A percentile compares a stretch with the other conserved stretches of the same genome.
phyloP scores from a whole-genome alignment of 1,140 invertebrate genomes.

The Hirudo medicinalis region DNA sequence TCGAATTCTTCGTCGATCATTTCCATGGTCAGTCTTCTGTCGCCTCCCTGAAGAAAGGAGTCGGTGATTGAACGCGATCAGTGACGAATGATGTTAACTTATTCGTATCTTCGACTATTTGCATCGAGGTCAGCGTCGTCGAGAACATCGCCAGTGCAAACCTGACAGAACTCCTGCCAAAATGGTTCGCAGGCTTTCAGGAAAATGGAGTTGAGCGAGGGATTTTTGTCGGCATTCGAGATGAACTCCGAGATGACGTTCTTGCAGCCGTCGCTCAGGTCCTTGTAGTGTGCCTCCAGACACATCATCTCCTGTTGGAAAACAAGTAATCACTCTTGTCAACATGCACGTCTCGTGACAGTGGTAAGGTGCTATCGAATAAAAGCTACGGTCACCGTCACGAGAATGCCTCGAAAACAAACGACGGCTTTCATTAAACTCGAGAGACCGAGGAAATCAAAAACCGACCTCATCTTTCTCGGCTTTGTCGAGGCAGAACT shows the following conservation, averaged over 20 bases:
- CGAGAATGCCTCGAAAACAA: too few species aligned
- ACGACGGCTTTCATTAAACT: too few species aligned
- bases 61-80: not conserved
- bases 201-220: conserved; percentile 70
- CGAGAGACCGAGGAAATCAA: too few species aligned
- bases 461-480: conserved; percentile 56
- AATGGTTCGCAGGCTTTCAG: conserved; percentile 64
- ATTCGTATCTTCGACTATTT: not conserved
- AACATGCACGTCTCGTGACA: too few species aligned
- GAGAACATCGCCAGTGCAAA: conserved; percentile 25
- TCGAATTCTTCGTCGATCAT: conserved; percentile 49
- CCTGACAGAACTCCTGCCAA: conserved; percentile 67
- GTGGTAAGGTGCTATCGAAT: too few species aligned
- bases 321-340: not conserved
- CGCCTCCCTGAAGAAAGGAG: conserved; percentile 19
- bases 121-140: too few species aligned
- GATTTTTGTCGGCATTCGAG: conserved; percentile 68
- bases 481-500: conserved; percentile 62
- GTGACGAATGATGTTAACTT: not conserved
- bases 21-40: conserved; percentile 44
- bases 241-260: conserved; percentile 71
- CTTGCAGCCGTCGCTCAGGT: conserved; percentile 52
- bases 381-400: too few species aligned
- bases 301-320: conserved; percentile 57
- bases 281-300: conserved; percentile 76